These are phyloP conservation scores for Taphrorychus bicolor DNA, from an alignment of 2,888 invertebrate species.

Conservation along the genomic window DNA sequence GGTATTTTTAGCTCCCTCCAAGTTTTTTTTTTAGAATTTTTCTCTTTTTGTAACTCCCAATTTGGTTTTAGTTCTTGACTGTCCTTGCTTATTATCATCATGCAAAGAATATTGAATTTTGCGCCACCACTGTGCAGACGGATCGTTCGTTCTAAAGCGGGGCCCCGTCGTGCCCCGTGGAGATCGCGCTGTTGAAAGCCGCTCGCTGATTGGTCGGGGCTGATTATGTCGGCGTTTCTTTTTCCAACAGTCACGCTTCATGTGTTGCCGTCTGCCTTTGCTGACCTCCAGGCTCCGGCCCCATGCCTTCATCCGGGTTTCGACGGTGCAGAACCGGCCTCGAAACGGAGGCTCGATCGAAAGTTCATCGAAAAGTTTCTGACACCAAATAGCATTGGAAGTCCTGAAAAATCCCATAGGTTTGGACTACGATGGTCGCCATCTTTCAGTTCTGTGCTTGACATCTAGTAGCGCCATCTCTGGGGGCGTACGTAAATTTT, in stretches of 20 bases:
- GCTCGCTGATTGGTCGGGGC: slow-evolving; percentile 60
- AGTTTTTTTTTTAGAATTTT: too few species aligned
- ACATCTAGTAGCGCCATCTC: too few species aligned
- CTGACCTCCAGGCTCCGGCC: slow-evolving; percentile 54
- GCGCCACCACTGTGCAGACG: slow-evolving; percentile 23
- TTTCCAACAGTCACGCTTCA: slow-evolving; percentile 60
- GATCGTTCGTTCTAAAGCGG: slow-evolving; percentile 29
- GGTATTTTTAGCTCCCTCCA: too few species aligned
- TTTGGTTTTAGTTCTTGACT: too few species aligned
- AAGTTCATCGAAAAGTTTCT: background rate
- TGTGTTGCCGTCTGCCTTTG: slow-evolving; percentile 55
- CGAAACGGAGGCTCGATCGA: background rate
- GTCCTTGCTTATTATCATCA: too few species aligned
- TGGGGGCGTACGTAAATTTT: too few species aligned
- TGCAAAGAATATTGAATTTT: slow-evolving; percentile 4
- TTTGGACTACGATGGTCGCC: too few species aligned
- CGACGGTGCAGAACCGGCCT: background rate
- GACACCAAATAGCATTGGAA: too few species aligned
- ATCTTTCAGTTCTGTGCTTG: too few species aligned
- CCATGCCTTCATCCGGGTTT: slow-evolving; percentile 42
- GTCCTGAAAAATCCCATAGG: too few species aligned
- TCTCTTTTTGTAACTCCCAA: too few species aligned
- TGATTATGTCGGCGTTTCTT: slow-evolving; percentile 62
- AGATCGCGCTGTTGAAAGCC: slow-evolving; percentile 54
- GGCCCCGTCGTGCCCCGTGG: slow-evolving; percentile 41